These are phyloP conservation scores for Hylaea fasciaria DNA, from an alignment of 2,888 invertebrate species.

Conservation along the genomic window DNA sequence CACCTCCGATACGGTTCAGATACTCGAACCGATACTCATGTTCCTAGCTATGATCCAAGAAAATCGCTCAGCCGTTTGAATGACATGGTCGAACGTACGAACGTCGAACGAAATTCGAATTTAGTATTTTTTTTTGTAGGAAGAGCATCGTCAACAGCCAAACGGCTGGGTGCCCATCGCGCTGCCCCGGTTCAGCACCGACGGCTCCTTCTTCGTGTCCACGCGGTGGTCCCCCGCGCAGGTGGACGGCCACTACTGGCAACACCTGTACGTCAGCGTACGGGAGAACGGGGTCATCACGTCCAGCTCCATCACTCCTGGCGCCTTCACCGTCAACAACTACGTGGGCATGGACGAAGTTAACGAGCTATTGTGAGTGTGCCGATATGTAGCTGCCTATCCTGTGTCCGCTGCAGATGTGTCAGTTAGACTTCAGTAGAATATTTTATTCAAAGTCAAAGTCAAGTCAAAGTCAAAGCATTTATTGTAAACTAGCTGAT, in stretches of 20 bases:
- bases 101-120: no score
- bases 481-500: no score
- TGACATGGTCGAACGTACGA: no score
- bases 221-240: slow-evolving; percentile 71
- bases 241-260: slow-evolving; percentile 80
- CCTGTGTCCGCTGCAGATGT: no score
- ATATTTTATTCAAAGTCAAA: no score
- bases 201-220: slow-evolving; percentile 74
- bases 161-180: slow-evolving; percentile 89
- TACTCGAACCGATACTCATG: no score
- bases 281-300: slow-evolving; percentile 60
- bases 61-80: no score
- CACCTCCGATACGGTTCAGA: no score
- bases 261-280: slow-evolving; percentile 71
- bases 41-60: no score
- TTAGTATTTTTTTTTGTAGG: slow-evolving; percentile 59
- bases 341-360: slow-evolving; percentile 82
- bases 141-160: slow-evolving; percentile 80
- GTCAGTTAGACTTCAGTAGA: no score
- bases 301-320: slow-evolving; percentile 79
- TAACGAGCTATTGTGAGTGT: slow-evolving; percentile 68
- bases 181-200: slow-evolving; percentile 82
- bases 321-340: slow-evolving; percentile 85
- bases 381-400: neutral
- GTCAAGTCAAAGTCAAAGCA: no score